Evolutionary conservation across 2,113 vertebrate genomes (phyloP), one percentile per base, ranked within the genome.

Genomic region (Pteronura brasiliensis): DNA sequence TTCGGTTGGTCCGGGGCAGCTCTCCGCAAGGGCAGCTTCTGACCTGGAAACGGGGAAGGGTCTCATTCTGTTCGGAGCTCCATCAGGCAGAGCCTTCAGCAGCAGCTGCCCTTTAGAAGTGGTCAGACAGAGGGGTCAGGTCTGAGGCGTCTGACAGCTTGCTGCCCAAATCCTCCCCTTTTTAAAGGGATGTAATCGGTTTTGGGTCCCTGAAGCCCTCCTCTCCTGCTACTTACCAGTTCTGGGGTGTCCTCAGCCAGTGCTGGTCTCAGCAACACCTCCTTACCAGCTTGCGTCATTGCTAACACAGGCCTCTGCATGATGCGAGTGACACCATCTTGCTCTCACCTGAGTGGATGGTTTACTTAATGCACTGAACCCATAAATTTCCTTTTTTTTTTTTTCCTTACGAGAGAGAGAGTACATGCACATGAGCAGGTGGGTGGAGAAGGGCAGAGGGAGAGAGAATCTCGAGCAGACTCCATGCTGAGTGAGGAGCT

Each of bases 1-100:
- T 31, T 20, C 0, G 1, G 1, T 69, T 1, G 7, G 17, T 27
- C 71, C 1, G 0, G 39, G 39, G 6, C 23, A 23, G 23, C 39
- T 14, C 21, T n/a, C 6, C 2, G 3, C 39, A 42, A 12, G 42
- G 4, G 13, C 36, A 27, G 39, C 12, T 15, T 76, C 0, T 29
- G 14, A 29, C 2, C 1, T 44, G 1, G 25, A 44, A 17, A 1
- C 42, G 44, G 39, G 25, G 7, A 76, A 29, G 21, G 25, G 25
- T 44, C 42, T 29, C 25, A 1, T 69, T 69, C 65, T 20, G 17
- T 69, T 18, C 7, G 12, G 65, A 69, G 65, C 4, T 69, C 7
- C 34, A n/a, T 65, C 17, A 34, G 34, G 65, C 65, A 69, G 65
- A 69, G 31, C 34, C 65, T 69, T 69, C 15, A 1, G 15, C 3